phyloP scores from a whole-genome alignment of 2,888 invertebrate species.

The Cynaeus angustus region DNA sequence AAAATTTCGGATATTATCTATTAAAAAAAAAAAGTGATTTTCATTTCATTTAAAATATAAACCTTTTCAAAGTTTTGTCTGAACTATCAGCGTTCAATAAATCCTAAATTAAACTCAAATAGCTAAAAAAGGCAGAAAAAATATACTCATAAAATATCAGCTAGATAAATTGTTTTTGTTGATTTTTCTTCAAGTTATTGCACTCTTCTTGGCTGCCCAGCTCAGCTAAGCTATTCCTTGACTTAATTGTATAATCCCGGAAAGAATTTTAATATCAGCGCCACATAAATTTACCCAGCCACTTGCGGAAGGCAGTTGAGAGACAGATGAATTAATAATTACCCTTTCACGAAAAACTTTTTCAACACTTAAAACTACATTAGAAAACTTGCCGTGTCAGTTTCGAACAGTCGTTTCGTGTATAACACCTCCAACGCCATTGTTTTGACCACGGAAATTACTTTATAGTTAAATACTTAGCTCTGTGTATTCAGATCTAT shows the following conservation, averaged over 20 bases:
- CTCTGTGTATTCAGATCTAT: not conserved
- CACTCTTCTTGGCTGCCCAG: too few relatives aligned
- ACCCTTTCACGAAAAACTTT: constrained; percentile 24
- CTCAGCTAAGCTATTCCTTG: not conserved
- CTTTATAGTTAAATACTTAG: not conserved
- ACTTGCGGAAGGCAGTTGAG: constrained; percentile 27
- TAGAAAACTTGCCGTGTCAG: constrained; percentile 16
- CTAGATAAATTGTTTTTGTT: too few relatives aligned
- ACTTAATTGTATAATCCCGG: constrained; percentile 12
- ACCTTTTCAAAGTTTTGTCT: too few relatives aligned
- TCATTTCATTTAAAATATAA: too few relatives aligned
- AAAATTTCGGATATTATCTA: too few relatives aligned
- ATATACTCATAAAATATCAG: too few relatives aligned
- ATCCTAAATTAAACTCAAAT: too few relatives aligned
- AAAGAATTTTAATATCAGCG: constrained; percentile 40
- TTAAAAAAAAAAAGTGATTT: too few relatives aligned
- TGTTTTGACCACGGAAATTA: constrained; percentile 7
- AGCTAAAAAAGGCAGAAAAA: too few relatives aligned
- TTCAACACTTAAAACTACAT: constrained; percentile 40
- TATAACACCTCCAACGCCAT: not conserved
- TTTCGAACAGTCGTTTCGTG: not conserved
- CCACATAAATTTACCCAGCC: constrained; percentile 26
- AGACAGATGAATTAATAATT: constrained; percentile 43
- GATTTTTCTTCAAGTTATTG: too few relatives aligned
- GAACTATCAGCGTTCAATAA: too few relatives aligned